phyloP scores from a whole-genome alignment of 1,140 invertebrate genomes.

The Akabosia matsudoensis region DNA sequence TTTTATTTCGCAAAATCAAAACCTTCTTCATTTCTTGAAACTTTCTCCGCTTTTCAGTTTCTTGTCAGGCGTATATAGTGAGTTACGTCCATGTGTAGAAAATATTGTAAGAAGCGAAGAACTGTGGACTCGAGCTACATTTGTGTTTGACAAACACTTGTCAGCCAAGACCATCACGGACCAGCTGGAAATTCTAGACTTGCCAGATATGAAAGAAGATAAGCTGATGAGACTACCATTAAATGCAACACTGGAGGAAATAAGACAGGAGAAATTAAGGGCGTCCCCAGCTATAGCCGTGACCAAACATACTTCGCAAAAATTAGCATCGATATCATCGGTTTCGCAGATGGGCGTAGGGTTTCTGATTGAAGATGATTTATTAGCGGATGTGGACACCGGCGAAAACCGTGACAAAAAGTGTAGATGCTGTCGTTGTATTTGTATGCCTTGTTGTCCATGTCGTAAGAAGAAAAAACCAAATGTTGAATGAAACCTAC shows the following conservation, averaged over 20 bases:
- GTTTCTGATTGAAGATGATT: not conserved
- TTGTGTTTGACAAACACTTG: not conserved
- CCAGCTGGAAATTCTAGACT: not conserved
- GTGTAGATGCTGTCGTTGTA: too few relatives aligned
- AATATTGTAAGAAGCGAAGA: not conserved
- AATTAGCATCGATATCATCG: too few relatives aligned
- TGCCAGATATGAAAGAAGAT: not conserved
- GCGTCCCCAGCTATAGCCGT: not conserved
- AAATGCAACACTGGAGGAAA: not conserved
- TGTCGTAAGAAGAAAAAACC: too few relatives aligned
- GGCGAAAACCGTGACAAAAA: not conserved
- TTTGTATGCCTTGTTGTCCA: too few relatives aligned
- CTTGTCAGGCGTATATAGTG: not conserved
- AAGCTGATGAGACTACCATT: not conserved
- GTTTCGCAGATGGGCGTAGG: too few relatives aligned
- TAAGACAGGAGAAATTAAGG: not conserved
- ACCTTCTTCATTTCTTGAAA: too few relatives aligned
- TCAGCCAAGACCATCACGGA: not conserved
- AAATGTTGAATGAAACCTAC: too few relatives aligned
- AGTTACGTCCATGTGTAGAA: not conserved
- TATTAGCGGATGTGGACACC: not conserved
- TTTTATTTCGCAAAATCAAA: not conserved
- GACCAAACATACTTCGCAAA: too few relatives aligned
- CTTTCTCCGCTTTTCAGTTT: not conserved
- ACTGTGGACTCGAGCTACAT: not conserved